Percentiles rank a stretch among this genome's conserved stretches.
Evolutionary conservation across 1,140 invertebrate genomes (phyloP).

Genomic region (Bombus affinis): DNA sequence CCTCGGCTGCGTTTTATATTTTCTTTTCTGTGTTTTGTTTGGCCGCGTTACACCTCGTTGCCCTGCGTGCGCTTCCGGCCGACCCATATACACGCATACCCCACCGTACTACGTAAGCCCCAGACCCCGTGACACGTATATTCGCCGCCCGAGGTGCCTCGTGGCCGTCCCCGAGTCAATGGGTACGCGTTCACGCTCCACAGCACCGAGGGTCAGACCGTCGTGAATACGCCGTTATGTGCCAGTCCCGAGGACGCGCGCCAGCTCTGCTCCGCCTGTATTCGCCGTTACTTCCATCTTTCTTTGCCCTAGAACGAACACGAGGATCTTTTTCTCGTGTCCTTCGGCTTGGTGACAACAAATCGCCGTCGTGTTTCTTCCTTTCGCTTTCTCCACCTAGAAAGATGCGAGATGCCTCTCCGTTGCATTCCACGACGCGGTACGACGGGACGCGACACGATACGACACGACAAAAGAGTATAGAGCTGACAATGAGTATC

Average conservation of each 20-base stretch:
- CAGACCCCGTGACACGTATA: slow-evolving; percentile 52
- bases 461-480: not conserved
- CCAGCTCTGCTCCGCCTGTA: not conserved
- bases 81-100: slow-evolving; percentile 48
- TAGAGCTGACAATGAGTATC: not conserved
- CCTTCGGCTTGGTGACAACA: not conserved
- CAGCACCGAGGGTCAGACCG: slow-evolving; percentile 38
- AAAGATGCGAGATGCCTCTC: not conserved
- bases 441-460: not conserved
- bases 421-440: slow-evolving; percentile 25
- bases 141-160: slow-evolving; percentile 34
- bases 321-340: not conserved
- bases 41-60: slow-evolving; percentile 53
- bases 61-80: slow-evolving; percentile 49
- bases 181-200: slow-evolving; percentile 41
- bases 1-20: slow-evolving; percentile 20
- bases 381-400: not conserved
- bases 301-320: not conserved
- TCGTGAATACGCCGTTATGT: slow-evolving; percentile 40
- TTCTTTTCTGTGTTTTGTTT: slow-evolving; percentile 43
- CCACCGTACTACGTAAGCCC: slow-evolving; percentile 14
- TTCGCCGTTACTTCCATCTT: not conserved
- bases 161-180: slow-evolving; percentile 37
- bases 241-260: slow-evolving; percentile 1
- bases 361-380: not conserved